Evolutionary conservation across 37 sponge, comb jelly and placozoan genomes (phyloP), one percentile per base, ranked within the genome.

Genomic region (Crambe crambe): DNA sequence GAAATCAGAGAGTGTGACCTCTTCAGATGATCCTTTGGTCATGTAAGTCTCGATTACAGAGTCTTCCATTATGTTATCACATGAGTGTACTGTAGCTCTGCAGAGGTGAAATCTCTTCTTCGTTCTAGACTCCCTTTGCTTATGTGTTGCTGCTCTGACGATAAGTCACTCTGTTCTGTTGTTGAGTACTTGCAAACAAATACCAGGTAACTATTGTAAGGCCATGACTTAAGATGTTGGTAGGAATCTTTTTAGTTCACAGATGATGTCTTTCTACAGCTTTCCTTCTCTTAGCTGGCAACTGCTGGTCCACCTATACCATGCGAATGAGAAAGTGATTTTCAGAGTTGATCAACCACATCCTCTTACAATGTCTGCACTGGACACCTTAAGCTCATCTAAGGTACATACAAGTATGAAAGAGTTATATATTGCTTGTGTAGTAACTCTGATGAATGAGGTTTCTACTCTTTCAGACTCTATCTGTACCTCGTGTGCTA

Each of bases 221-320:
- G 8, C 30, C 63, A 62, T 31, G 4, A 37, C n/a, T n/a, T n/a
- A n/a, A n/a, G n/a, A n/a, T n/a, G n/a, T n/a, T n/a, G n/a, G n/a
- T n/a, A n/a, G n/a, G n/a, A n/a, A n/a, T n/a, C n/a, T n/a, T n/a
- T n/a, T n/a, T n/a, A n/a, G n/a, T n/a, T n/a, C n/a, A n/a, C n/a
- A n/a, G n/a, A n/a, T n/a, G n/a, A n/a, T n/a, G n/a, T n/a, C n/a
- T 62, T 10, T 41, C 23, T 62, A 17, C 42, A 86, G 86, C 56
- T 72, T 26, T 68, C 77, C 85, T 10, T 68, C 76, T 70, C 81
- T 89, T 23, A 58, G 80, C 60, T 79, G 73, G 90, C 76, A 83
- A 75, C 80, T 84, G 81, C 68, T 80, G 22, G 72, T 84, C 23
- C 71, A 73, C 37, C 41, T 71, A 29, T 74, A 88, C 37, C 72